phyloP scores from a whole-genome alignment of 92 coral and sea anemone species.

The Actinostola sp. region DNA sequence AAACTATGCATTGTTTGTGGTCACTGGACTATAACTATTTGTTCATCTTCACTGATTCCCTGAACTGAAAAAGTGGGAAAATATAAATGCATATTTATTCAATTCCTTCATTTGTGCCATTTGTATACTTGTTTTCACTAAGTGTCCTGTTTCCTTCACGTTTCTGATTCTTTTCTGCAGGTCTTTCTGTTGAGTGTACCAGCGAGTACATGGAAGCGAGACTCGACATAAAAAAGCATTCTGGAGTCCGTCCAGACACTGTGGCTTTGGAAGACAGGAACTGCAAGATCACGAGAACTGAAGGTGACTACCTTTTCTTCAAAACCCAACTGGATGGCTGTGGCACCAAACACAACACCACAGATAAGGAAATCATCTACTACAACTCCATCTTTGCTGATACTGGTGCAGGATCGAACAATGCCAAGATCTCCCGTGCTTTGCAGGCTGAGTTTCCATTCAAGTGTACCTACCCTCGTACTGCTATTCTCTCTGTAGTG shows the following conservation, averaged over 20 bases:
- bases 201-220: constrained; percentile 50
- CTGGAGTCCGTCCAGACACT: constrained; percentile 18
- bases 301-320: constrained; percentile 27
- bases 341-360: constrained; percentile 67
- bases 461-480: constrained; percentile 70
- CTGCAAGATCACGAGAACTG: constrained; percentile 23
- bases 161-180: constrained; percentile 24
- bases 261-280: constrained; percentile 52
- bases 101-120: too few species aligned
- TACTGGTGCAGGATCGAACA: constrained; percentile 38
- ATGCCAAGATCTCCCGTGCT: constrained; percentile 64
- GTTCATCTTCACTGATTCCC: too few species aligned
- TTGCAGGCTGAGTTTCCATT: constrained; percentile 81
- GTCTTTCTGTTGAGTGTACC: constrained; percentile 61
- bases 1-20: too few species aligned
- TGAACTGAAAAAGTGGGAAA: too few species aligned
- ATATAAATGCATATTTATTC: too few species aligned
- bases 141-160: too few species aligned
- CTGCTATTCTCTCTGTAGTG: constrained; percentile 70
- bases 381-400: constrained; percentile 63
- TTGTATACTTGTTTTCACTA: too few species aligned
- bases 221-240: constrained; percentile 38
- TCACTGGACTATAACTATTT: too few species aligned
- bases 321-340: constrained; percentile 57
- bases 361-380: constrained; percentile 53